These are phyloP conservation scores for Piprites chloris DNA, from an alignment of 2,113 vertebrate species.

Conservation along the genomic window DNA sequence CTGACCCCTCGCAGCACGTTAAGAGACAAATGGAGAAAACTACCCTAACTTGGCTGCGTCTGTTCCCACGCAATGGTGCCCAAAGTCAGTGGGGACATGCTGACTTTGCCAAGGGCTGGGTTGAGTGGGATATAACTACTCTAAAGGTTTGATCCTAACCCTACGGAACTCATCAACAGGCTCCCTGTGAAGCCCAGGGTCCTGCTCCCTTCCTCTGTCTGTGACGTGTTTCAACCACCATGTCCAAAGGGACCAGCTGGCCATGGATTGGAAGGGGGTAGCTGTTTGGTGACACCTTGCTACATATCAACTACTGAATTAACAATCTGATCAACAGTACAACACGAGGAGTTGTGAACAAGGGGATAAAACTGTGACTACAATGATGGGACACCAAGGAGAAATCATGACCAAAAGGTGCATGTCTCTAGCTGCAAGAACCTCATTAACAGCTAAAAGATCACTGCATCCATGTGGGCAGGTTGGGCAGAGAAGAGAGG, in stretches of 20 bases:
- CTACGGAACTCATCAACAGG: neutral
- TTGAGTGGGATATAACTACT: neutral
- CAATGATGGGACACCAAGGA: neutral
- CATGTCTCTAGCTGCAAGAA: neutral
- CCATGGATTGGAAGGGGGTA: neutral
- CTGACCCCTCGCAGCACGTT: neutral
- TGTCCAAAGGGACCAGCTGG: neutral
- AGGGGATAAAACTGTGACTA: neutral
- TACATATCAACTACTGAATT: neutral
- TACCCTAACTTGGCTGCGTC: neutral
- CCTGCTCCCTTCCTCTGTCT: neutral
- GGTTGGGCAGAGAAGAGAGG: neutral
- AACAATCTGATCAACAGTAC: neutral
- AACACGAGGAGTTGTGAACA: neutral
- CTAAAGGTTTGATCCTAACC: conserved; percentile 56
- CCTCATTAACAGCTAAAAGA: neutral
- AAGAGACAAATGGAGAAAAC: conserved; percentile 22
- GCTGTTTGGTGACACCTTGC: neutral
- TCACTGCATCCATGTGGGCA: neutral
- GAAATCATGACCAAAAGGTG: neutral
- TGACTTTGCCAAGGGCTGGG: neutral
- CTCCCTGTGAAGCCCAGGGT: neutral
- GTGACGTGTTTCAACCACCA: neutral
- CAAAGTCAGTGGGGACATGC: neutral
- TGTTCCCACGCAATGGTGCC: neutral